A percentile compares a stretch with the other conserved stretches of the same genome.
These are phyloP conservation scores for Micromys minutus DNA, from an alignment of 2,113 vertebrate species.

Conservation along the genomic window DNA sequence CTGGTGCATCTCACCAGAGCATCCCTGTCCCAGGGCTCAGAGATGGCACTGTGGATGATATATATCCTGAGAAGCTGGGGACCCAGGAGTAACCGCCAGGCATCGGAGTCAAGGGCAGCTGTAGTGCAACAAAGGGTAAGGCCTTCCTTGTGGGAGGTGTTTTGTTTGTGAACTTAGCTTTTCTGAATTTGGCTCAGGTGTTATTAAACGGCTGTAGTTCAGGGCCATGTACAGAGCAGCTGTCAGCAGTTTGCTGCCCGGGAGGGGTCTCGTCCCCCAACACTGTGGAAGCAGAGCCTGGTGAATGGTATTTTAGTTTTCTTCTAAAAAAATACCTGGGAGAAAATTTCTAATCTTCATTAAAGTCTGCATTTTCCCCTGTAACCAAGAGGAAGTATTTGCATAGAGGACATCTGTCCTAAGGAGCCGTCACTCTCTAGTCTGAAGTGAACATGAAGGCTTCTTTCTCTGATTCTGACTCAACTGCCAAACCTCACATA, in stretches of 20 bases:
- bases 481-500: neutral
- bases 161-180: constrained; percentile 41
- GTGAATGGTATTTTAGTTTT: constrained; percentile 25
- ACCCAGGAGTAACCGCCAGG: neutral
- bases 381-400: neutral
- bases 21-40: neutral
- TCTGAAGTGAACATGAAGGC: neutral
- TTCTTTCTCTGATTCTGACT: neutral
- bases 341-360: constrained; percentile 54
- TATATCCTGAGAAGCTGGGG: neutral
- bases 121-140: neutral
- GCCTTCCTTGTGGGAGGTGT: neutral
- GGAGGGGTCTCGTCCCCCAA: neutral
- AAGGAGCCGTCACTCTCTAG: neutral
- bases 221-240: constrained; percentile 2
- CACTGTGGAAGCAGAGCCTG: neutral
- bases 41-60: neutral
- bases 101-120: constrained; percentile 19
- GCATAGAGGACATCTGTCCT: neutral
- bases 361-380: constrained; percentile 25
- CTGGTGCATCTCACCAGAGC: neutral
- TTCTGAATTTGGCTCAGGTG: constrained; percentile 23
- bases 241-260: neutral
- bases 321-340: neutral
- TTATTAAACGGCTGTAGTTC: neutral